A percentile compares a stretch with the other conserved stretches of the same genome.
Evolutionary conservation across 2,113 vertebrate species (phyloP).

Genomic region (Puma concolor): DNA sequence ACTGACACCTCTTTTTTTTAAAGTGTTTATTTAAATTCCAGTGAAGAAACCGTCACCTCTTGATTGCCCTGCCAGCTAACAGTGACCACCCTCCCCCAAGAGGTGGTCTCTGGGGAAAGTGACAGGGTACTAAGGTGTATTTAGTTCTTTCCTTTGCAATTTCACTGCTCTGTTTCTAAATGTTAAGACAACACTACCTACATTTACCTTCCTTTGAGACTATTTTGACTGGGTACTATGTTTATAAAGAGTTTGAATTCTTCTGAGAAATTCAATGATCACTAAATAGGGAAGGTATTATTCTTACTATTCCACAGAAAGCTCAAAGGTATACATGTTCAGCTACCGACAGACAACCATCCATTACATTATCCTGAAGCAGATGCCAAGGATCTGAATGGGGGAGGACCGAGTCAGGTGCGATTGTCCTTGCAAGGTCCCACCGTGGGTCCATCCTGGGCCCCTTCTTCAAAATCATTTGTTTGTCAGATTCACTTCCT

Average conservation of each 20-base stretch:
- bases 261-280: not conserved
- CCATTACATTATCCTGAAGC: not conserved
- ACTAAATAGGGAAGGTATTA: conserved; percentile 6
- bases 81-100: not conserved
- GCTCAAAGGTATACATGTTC: not conserved
- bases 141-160: not conserved
- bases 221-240: not conserved
- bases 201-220: not conserved
- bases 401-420: not conserved
- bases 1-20: not conserved
- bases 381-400: not conserved
- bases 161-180: not conserved
- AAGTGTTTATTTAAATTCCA: not conserved
- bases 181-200: not conserved
- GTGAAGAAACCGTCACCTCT: not conserved
- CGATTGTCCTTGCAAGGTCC: not conserved
- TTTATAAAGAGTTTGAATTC: conserved; percentile 35
- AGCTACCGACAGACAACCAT: not conserved
- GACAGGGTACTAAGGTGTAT: not conserved
- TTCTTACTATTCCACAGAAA: not conserved
- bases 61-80: not conserved
- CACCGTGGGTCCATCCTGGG: not conserved
- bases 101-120: not conserved
- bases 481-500: not conserved
- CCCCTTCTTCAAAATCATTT: not conserved